A percentile compares a stretch with the other conserved stretches of the same genome.
phyloP scores from a whole-genome alignment of 2,113 vertebrate genomes.

The Acanthochromis polyacanthus region DNA sequence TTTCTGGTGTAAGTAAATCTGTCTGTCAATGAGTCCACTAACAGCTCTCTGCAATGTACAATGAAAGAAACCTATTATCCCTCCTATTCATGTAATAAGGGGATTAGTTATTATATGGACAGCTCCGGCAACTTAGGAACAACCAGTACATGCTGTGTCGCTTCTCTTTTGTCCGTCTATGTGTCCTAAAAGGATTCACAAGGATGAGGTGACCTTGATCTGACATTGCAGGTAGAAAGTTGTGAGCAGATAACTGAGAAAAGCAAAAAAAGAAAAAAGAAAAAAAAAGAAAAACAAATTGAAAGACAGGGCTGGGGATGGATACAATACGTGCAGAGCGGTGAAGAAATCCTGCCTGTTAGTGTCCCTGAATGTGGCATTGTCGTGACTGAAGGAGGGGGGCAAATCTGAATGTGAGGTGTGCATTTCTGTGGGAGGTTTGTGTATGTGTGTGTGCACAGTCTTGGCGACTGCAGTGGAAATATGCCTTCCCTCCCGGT shows the following conservation, averaged over 20 bases:
- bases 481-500: conserved; percentile 70
- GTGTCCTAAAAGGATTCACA: conserved; percentile 29
- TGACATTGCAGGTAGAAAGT: conserved; percentile 54
- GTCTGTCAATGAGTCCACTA: conserved; percentile 20
- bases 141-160: conserved; percentile 31
- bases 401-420: conserved; percentile 49
- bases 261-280: neutral
- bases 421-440: conserved; percentile 47
- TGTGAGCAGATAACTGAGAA: conserved; percentile 29
- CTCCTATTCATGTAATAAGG: conserved; percentile 8
- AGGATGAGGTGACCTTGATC: conserved; percentile 69
- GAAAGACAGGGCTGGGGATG: conserved; percentile 11
- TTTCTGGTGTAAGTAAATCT: conserved; percentile 10
- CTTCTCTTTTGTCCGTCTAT: conserved; percentile 15
- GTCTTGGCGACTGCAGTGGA: conserved; percentile 72
- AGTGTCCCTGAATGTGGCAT: conserved; percentile 47
- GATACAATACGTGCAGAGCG: conserved; percentile 19
- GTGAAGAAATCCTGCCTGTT: conserved; percentile 32
- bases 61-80: conserved; percentile 22
- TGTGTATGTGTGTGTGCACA: conserved; percentile 21
- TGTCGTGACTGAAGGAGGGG: conserved; percentile 65
- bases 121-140: conserved; percentile 42
- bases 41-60: neutral
- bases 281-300: conserved; percentile 23
- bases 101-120: conserved; percentile 41